Percentiles rank a stretch among this genome's conserved stretches.
Conservation (phyloP, 2,888 invertebrate species). For the Diogma glabrata region DNA sequence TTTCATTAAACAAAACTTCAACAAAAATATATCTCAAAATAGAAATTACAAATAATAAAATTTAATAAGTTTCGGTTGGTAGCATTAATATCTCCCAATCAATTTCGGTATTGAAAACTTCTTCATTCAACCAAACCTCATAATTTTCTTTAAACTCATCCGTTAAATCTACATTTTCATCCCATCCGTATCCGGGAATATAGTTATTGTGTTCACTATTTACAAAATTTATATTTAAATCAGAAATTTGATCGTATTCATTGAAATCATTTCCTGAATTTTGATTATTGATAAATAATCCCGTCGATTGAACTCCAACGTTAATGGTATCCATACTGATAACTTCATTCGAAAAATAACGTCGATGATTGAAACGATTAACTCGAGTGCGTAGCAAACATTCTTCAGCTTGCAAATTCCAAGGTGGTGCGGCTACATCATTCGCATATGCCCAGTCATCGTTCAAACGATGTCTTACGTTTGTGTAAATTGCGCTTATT, state of each 20-base stretch:
- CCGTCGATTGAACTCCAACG: background rate
- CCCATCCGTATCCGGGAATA: slow-evolving; percentile 35
- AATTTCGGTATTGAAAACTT: slow-evolving; percentile 81
- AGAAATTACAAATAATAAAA: no score
- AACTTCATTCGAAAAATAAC: slow-evolving; percentile 51
- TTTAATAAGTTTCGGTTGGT: no score
- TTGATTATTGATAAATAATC: background rate
- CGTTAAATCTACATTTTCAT: slow-evolving; percentile 56
- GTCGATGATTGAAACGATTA: slow-evolving; percentile 88
- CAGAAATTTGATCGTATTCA: slow-evolving; percentile 13
- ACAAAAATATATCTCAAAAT: no score
- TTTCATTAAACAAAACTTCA: no score
- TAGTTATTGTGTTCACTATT: slow-evolving; percentile 22
- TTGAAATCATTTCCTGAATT: slow-evolving; percentile 8
- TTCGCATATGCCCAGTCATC: slow-evolving; percentile 99
- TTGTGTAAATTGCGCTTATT: slow-evolving; percentile 97
- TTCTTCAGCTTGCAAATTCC: slow-evolving; percentile 98
- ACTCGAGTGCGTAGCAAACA: slow-evolving; percentile 87
- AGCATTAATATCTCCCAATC: slow-evolving; percentile 51
- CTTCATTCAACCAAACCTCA: slow-evolving; percentile 90
- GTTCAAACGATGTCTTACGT: slow-evolving; percentile 89
- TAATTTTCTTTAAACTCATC: slow-evolving; percentile 91
- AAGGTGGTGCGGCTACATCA: slow-evolving; percentile 89
- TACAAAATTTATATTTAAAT: slow-evolving; percentile 14
- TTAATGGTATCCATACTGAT: slow-evolving; percentile 11